These are phyloP conservation scores for Hipposideros armiger DNA, from an alignment of 2,113 vertebrate species.

Conservation along the genomic window DNA sequence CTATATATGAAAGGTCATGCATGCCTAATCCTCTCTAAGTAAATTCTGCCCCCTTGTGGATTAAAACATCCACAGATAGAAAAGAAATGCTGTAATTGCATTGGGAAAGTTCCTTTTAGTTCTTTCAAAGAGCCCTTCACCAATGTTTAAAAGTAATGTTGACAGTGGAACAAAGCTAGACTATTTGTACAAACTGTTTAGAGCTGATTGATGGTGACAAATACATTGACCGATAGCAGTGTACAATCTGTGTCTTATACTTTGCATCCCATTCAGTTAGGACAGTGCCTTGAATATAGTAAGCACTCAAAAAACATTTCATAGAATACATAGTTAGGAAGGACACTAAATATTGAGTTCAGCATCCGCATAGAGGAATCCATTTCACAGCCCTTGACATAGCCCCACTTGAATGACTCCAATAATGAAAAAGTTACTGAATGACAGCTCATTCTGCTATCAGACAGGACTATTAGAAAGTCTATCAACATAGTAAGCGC, in stretches of 20 bases:
- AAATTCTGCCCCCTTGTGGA: constrained; percentile 82
- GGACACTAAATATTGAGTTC: background rate
- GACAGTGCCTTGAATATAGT: background rate
- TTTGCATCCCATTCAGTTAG: background rate
- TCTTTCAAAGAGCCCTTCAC: background rate
- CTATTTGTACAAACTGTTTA: background rate
- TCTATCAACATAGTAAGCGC: background rate
- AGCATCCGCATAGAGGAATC: background rate
- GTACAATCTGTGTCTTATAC: background rate
- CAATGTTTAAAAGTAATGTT: background rate
- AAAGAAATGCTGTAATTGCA: background rate
- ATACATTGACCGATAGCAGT: background rate
- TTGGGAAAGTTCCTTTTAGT: background rate
- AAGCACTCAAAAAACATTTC: background rate
- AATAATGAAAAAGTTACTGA: constrained; percentile 1
- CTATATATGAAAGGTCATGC: background rate
- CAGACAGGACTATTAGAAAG: background rate
- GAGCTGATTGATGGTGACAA: background rate
- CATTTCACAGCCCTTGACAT: background rate
- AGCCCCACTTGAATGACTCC: background rate
- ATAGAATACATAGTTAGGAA: background rate
- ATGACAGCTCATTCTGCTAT: background rate
- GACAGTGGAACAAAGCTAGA: background rate
- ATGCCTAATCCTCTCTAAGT: constrained; percentile 3
- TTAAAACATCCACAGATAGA: background rate